Percentiles rank a stretch among this genome's conserved stretches.
Conservation (phyloP, 1,140 invertebrate species). For the Caenorhabditis brenneri region DNA sequence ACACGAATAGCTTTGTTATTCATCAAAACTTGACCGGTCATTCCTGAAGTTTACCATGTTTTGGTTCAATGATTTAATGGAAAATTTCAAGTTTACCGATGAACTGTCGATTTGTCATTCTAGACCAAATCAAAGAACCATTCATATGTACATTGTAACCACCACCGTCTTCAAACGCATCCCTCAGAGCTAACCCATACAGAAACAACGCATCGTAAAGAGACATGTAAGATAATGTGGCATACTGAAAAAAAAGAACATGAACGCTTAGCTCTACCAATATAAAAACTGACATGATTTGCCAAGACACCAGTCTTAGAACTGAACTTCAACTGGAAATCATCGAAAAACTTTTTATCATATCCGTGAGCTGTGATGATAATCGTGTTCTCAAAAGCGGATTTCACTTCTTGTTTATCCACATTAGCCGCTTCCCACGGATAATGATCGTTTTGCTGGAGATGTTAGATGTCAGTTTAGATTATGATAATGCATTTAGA, state of each 20-base stretch:
- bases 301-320: constrained; percentile 67
- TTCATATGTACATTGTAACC: constrained; percentile 62
- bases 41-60: constrained; percentile 54
- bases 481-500: background rate
- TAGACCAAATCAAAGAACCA: constrained; percentile 65
- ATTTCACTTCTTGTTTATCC: constrained; percentile 67
- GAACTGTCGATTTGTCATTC: constrained; percentile 70
- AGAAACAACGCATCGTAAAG: constrained; percentile 70
- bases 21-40: constrained; percentile 69
- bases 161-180: constrained; percentile 67
- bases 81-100: constrained; percentile 53
- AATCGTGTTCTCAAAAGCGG: constrained; percentile 67
- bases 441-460: constrained; percentile 69
- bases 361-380: constrained; percentile 70
- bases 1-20: constrained; percentile 70
- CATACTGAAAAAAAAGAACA: constrained; percentile 62
- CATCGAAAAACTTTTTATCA: constrained; percentile 71
- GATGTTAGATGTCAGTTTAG: background rate
- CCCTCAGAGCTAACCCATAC: constrained; percentile 68
- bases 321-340: constrained; percentile 65
- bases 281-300: constrained; percentile 61
- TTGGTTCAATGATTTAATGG: background rate
- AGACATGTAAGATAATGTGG: constrained; percentile 68
- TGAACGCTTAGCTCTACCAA: background rate
- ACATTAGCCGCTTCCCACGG: constrained; percentile 69